A percentile compares a stretch with the other conserved stretches of the same genome.
Evolutionary conservation across 2,797 vertebrate species (phyloP).

Genomic region (Huso huso): DNA sequence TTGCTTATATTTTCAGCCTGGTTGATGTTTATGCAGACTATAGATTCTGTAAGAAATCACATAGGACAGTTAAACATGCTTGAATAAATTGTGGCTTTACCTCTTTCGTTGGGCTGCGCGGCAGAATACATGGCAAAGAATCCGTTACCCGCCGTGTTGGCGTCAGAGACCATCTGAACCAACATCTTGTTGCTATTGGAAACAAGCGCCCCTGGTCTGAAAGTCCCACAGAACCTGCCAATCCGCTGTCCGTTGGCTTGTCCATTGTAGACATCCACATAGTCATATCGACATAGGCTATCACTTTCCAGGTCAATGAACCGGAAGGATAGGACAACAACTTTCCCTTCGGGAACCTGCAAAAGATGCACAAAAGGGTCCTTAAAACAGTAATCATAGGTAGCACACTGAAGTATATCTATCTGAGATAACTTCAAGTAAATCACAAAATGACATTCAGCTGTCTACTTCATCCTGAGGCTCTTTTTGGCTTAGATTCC

Average conservation of each 20-base stretch:
- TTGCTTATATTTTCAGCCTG: no score
- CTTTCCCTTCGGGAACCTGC: conserved; percentile 89
- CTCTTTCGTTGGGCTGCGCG: conserved; percentile 83
- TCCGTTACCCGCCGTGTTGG: conserved; percentile 91
- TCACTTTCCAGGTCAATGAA: conserved; percentile 88
- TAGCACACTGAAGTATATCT: no score
- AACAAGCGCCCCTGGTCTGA: conserved; percentile 84
- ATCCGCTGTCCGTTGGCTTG: conserved; percentile 79
- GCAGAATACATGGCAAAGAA: conserved; percentile 90
- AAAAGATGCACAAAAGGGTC: conserved; percentile 1
- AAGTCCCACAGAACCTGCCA: conserved; percentile 89
- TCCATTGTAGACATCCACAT: conserved; percentile 86
- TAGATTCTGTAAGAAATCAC: no score
- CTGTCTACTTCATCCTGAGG: no score
- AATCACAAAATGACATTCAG: no score
- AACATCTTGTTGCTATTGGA: conserved; percentile 93
- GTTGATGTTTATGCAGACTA: no score
- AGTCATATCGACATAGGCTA: conserved; percentile 89
- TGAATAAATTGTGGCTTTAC: conserved; percentile 46
- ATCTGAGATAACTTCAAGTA: no score
- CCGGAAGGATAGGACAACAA: conserved; percentile 86
- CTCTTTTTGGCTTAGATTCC: conserved; percentile 21
- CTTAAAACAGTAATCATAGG: no score
- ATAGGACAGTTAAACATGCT: no score
- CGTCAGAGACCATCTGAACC: conserved; percentile 92